Evolutionary conservation across 1,140 invertebrate genomes (phyloP).

Genomic region (Phenacoccus solenopsis): DNA sequence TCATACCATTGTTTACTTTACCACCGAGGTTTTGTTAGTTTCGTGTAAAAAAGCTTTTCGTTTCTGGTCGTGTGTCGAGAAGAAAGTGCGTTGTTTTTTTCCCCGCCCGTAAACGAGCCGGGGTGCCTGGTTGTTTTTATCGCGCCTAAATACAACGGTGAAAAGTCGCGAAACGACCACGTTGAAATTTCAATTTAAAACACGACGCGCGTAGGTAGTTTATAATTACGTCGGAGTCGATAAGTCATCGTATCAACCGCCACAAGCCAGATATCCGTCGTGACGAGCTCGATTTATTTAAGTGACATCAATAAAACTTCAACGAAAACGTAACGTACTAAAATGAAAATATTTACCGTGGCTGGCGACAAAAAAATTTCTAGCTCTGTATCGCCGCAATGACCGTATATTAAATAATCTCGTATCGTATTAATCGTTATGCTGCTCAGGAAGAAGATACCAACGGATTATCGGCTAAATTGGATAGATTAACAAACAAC

Average conservation of each 20-base stretch:
- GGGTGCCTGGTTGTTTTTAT: no score
- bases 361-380: neutral
- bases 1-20: no score
- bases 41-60: no score
- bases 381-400: neutral
- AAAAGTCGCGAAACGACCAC: no score
- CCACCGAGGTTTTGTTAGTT: no score
- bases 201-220: neutral
- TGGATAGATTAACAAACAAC: constrained; percentile 2
- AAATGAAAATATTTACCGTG: neutral
- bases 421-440: neutral
- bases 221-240: neutral
- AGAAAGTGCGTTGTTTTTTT: no score
- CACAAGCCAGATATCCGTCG: neutral
- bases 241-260: neutral
- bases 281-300: neutral
- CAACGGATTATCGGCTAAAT: neutral
- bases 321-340: neutral
- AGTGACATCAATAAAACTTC: neutral
- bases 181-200: no score
- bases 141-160: no score
- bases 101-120: no score
- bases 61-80: no score
- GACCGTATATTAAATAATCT: neutral
- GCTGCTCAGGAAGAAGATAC: neutral